phyloP scores from a whole-genome alignment of 2,797 vertebrate species.

The Anas bahamensis region DNA sequence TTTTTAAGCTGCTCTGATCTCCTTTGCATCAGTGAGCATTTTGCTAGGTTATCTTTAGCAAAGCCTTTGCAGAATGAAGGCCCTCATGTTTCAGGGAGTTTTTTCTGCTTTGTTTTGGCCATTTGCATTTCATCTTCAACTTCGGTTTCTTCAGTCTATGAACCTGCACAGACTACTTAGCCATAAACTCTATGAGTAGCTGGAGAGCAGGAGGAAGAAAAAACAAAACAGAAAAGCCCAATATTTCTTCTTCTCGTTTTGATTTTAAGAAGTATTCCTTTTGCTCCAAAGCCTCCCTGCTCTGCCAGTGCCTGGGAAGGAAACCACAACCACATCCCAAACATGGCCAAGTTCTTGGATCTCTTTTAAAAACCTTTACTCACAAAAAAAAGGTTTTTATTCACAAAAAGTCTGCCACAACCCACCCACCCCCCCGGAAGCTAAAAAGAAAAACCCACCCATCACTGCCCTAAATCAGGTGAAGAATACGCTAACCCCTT shows the following conservation, averaged over 20 bases:
- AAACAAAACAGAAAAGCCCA: background rate
- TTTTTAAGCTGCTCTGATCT: constrained; percentile 52
- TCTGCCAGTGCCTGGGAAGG: constrained; percentile 10
- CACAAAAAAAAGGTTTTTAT: constrained; percentile 58
- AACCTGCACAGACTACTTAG: constrained; percentile 86
- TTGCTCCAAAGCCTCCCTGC: constrained; percentile 24
- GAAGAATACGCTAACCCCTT: constrained; percentile 20
- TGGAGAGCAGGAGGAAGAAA: constrained; percentile 27
- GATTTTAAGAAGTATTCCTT: constrained; percentile 47
- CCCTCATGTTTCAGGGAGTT: constrained; percentile 17
- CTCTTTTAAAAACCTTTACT: constrained; percentile 64
- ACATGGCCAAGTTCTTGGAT: constrained; percentile 48
- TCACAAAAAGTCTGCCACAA: constrained; percentile 66
- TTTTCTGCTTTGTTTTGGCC: constrained; percentile 67
- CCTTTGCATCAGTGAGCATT: constrained; percentile 35
- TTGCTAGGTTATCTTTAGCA: constrained; percentile 50
- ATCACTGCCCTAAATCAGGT: background rate
- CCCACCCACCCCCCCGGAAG: background rate
- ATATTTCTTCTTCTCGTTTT: constrained; percentile 9
- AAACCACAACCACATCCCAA: constrained; percentile 53
- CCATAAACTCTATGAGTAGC: constrained; percentile 75
- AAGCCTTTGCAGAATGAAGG: constrained; percentile 47
- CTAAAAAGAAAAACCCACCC: constrained; percentile 26
- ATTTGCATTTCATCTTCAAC: constrained; percentile 51
- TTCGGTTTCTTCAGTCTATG: constrained; percentile 82